phyloP scores from a whole-genome alignment of 2,888 invertebrate species.

The Tinea trinotella region DNA sequence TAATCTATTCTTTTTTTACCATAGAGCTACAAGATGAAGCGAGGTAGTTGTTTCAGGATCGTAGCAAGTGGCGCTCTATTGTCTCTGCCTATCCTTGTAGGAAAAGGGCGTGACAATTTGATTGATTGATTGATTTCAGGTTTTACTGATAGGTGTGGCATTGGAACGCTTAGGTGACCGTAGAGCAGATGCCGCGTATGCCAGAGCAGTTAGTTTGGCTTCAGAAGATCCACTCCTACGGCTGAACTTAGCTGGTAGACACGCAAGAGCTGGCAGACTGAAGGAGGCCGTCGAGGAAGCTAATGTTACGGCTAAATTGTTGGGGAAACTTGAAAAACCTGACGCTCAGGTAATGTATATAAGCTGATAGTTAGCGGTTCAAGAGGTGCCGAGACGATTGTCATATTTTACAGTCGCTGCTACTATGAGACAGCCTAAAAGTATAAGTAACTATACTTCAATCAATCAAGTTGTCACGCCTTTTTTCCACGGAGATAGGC shows the following conservation, averaged over 20 bases:
- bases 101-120: too few species aligned
- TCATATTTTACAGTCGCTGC: too few species aligned
- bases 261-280: slow-evolving; percentile 42
- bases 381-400: background rate
- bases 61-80: too few species aligned
- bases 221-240: slow-evolving; percentile 46
- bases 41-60: too few species aligned
- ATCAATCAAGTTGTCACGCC: too few species aligned
- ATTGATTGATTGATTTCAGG: slow-evolving; percentile 34
- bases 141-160: slow-evolving; percentile 52
- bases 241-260: slow-evolving; percentile 49
- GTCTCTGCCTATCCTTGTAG: too few species aligned
- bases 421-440: too few species aligned
- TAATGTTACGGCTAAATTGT: slow-evolving; percentile 30
- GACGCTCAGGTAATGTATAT: slow-evolving; percentile 40
- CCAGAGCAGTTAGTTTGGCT: slow-evolving; percentile 40
- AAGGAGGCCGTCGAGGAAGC: slow-evolving; percentile 40
- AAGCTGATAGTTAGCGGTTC: background rate
- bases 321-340: slow-evolving; percentile 35
- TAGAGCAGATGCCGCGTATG: slow-evolving; percentile 52
- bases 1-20: too few species aligned
- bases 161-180: slow-evolving; percentile 51
- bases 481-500: too few species aligned
- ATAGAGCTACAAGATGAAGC: too few species aligned
- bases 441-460: too few species aligned